A percentile compares a stretch with the other conserved stretches of the same genome.
These are phyloP conservation scores for Ennomos quercinarius DNA, from an alignment of 2,888 invertebrate species.

Conservation along the genomic window DNA sequence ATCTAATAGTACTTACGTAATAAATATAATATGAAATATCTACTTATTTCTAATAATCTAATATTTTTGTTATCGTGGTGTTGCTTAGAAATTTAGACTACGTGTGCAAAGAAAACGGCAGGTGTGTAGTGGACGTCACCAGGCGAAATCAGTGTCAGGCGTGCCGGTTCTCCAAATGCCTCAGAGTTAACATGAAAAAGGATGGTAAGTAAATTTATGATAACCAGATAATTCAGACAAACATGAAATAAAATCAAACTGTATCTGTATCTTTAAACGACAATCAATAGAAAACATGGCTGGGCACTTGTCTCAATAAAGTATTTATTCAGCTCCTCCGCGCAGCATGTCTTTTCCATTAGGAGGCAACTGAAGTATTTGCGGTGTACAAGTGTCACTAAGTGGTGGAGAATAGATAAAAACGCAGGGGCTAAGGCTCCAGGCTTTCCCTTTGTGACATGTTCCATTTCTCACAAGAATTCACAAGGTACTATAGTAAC, in stretches of 20 bases:
- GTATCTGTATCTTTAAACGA: slow-evolving; percentile 37
- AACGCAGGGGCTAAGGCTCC: slow-evolving; percentile 50
- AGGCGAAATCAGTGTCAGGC: slow-evolving; percentile 97
- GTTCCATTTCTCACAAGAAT: slow-evolving; percentile 31
- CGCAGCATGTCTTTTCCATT: slow-evolving; percentile 85
- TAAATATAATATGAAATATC: no score
- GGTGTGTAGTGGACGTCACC: slow-evolving; percentile 96
- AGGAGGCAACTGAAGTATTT: slow-evolving; percentile 80
- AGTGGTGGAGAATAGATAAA: slow-evolving; percentile 77
- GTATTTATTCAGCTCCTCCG: slow-evolving; percentile 78
- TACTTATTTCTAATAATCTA: not conserved
- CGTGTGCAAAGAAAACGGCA: slow-evolving; percentile 95
- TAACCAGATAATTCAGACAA: not conserved
- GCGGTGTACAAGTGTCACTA: slow-evolving; percentile 76
- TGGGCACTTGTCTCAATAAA: slow-evolving; percentile 79
- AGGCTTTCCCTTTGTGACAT: slow-evolving; percentile 26
- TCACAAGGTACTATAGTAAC: no score
- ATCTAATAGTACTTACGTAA: no score
- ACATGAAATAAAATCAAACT: slow-evolving; percentile 13
- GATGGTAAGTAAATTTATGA: slow-evolving; percentile 91
- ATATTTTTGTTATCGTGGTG: slow-evolving; percentile 3
- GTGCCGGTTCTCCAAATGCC: slow-evolving; percentile 95
- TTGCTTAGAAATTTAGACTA: slow-evolving; percentile 92
- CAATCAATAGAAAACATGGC: slow-evolving; percentile 67
- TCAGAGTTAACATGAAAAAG: slow-evolving; percentile 96